These are phyloP conservation scores for Meloe dianella DNA, from an alignment of 2,888 invertebrate genomes.

Conservation along the genomic window DNA sequence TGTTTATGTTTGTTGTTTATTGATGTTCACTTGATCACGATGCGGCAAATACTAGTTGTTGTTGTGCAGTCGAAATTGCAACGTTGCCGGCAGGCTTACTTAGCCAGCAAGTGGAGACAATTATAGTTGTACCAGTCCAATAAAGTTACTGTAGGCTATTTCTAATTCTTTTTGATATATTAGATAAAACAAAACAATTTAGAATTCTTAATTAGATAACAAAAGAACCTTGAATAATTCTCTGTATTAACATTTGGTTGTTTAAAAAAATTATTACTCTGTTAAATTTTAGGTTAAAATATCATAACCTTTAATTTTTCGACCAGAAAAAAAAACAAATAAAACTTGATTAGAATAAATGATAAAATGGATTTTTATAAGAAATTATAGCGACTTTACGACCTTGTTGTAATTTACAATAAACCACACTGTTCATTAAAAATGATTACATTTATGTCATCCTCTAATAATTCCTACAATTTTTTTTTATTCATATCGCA, in stretches of 20 bases:
- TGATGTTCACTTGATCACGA: conserved; percentile 32
- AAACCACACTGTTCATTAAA: neutral
- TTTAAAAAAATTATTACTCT: neutral
- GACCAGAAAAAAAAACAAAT: neutral
- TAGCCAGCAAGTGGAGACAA: conserved; percentile 21
- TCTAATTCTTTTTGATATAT: neutral
- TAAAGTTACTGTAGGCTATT: conserved; percentile 30
- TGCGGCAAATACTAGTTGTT: conserved; percentile 41
- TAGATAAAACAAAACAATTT: neutral
- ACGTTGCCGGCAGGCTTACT: conserved; percentile 47
- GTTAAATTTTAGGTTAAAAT: neutral
- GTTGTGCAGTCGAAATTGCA: conserved; percentile 45
- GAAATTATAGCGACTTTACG: neutral
- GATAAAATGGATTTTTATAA: neutral
- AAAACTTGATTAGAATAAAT: neutral
- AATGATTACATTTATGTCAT: conserved; percentile 4
- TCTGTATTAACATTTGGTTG: neutral
- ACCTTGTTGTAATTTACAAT: neutral
- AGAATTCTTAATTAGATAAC: neutral
- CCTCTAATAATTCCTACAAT: conserved; percentile 6
- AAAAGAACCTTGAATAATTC: neutral
- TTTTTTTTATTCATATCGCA: neutral
- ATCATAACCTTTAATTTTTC: neutral
- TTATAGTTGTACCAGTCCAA: conserved; percentile 42
- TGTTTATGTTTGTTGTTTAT: conserved; percentile 37